Evolutionary conservation across 1,140 invertebrate genomes (phyloP), one percentile per base, ranked within the genome.

Genomic region (Aphidius ervi): DNA sequence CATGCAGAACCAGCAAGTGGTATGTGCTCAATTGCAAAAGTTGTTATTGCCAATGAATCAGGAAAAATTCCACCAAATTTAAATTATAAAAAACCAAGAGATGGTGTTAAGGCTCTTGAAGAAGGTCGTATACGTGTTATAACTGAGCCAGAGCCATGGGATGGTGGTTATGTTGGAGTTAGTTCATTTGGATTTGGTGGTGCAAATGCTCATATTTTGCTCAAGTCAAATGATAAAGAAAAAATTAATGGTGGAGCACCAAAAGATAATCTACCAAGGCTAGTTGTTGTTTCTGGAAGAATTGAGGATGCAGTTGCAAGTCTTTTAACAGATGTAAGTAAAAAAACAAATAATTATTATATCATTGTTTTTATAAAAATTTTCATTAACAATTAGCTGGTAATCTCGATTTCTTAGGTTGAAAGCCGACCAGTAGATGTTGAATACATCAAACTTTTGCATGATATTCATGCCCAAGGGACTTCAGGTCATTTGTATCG

Each of bases 1-100:
- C 96, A 98, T 74, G 85, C 91, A 2, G 96, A 98, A 76, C 88
- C 93, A 8, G 89, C 90, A 3, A 95, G 93, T 43, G 94, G 94
- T 61, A 76, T 93, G 1, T 93, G 90, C 73, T 90, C 91, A 1
- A 68, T 97, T 45, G 85, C 88, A 4, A 97, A 97, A 81, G 73
- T 84, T 2, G 63, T 92, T 6, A 81, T 92, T 58, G 83, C 87
- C 1, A 88, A 91, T 83, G 86, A 92, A 73, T 78, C 79, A 9
- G 83, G 83, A n/a, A 64, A 79, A 0, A 86, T 93, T 54, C 88
- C 89, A 9, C 84, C 88, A 5, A 93, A 90, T 74, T 75, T 93
- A 2, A 86, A 93, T 70, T 91, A 82, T 68, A 81, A 85, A 6
- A 77, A 67, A 5, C 87, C 89, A 5, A 89, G 83, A 59, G 81